phyloP scores from a whole-genome alignment of 2,113 vertebrate species.

The Stictonetta naevosa region DNA sequence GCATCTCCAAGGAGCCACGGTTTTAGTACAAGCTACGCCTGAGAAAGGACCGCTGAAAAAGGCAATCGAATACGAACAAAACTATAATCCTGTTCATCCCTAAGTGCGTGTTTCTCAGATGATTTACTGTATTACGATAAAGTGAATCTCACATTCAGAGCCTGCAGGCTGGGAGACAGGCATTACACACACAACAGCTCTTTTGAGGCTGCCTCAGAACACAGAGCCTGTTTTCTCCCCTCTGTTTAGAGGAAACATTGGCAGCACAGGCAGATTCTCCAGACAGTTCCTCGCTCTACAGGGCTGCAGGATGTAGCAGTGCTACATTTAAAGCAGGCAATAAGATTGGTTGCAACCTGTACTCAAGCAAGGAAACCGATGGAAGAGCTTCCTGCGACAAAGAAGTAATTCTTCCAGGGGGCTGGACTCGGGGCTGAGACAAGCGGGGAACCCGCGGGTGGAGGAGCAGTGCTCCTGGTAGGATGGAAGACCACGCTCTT shows the following conservation, averaged over 20 bases:
- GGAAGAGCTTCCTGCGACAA: background rate
- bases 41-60: background rate
- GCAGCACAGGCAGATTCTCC: background rate
- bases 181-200: background rate
- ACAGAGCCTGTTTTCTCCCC: background rate
- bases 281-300: background rate
- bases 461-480: background rate
- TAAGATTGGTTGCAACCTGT: background rate
- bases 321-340: background rate
- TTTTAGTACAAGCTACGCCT: background rate
- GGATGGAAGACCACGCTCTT: background rate
- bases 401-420: background rate
- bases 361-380: background rate
- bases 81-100: background rate
- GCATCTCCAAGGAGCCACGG: accelerated
- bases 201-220: background rate
- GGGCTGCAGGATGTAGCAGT: background rate
- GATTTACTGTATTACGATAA: background rate
- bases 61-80: background rate
- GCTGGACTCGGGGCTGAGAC: background rate
- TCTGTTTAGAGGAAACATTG: background rate
- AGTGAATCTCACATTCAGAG: background rate
- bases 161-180: conserved; percentile 7
- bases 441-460: background rate
- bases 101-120: background rate